Base-by-base conservation (phyloP, 2,113 vertebrate genomes). In the Holacanthus passer region DNA sequence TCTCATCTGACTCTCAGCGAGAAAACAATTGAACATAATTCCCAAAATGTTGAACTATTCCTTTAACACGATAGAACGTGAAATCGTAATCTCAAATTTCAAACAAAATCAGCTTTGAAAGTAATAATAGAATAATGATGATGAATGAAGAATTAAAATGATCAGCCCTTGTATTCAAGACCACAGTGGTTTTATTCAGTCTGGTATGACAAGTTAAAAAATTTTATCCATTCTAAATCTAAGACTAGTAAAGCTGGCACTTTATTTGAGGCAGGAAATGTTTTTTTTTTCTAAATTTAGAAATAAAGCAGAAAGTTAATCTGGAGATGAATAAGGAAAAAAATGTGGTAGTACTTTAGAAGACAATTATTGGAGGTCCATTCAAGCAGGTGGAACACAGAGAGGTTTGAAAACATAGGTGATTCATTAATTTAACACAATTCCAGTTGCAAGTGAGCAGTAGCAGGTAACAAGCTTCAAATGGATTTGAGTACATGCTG, bases 301-400 rank as follows among this genome's bases (percentile, higher is more conserved):
- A 11, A 65, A 50, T 48, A 55, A 43, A 82, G 66, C 3, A 58
- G 60, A 75, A 75, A 50, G 63, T 79, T 7, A 58, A 37, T 66
- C 32, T 47, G 62, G 39, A 76, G 48, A 73, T 60, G 52, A 81
- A 68, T 66, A 31, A 68, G 31, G 59, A 78, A 58, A 8, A 58
- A 45, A 45, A 81, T 39, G 22, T 70, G 29, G 32, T 5, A 19
- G 68, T 12, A 37, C 35, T 69, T 88, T 29, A 60, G 31, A 41
- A 79, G 79, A 31, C n/a, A 22, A 52, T 64, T 31, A 65, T 27
- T 63, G 27, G 55, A 79, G 45, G 47, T 22, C 20, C n/a, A 20
- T 67, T 55, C 11, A 55, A 43, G 22, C 53, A 65, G 56, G 17
- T 8, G 9, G 48, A 48, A 77, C 48, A 64, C 29, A 65, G 12